A percentile compares a stretch with the other conserved stretches of the same genome.
Evolutionary conservation across 1,140 invertebrate species (phyloP).

Genomic region (Lamellibrachia luymesi): DNA sequence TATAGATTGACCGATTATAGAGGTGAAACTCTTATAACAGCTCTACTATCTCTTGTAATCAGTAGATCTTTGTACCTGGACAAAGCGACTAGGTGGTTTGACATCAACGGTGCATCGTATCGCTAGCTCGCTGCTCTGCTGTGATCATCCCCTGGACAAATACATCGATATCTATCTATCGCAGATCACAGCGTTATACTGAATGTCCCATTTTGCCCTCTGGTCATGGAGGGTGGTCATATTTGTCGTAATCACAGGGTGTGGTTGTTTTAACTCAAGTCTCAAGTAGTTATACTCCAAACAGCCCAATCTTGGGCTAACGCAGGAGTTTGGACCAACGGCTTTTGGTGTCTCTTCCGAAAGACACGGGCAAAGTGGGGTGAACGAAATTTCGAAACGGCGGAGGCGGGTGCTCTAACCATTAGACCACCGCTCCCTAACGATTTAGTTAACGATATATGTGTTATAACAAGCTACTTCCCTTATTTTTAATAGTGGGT

Average conservation of each 20-base stretch:
- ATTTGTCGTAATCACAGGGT: neutral
- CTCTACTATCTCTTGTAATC: neutral
- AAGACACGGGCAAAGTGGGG: too few relatives aligned
- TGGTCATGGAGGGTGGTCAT: neutral
- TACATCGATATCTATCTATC: neutral
- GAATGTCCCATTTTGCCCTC: neutral
- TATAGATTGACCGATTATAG: neutral
- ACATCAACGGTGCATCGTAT: neutral
- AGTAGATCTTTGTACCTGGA: neutral
- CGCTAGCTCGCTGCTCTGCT: neutral
- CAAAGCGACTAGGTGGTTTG: neutral
- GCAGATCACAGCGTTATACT: neutral
- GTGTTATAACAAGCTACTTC: neutral
- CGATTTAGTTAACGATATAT: neutral
- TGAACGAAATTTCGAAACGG: too few relatives aligned
- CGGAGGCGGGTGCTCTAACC: too few relatives aligned
- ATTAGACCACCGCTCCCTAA: too few relatives aligned
- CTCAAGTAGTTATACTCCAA: too few relatives aligned
- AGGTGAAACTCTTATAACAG: neutral
- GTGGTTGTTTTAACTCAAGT: neutral
- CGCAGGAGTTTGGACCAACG: too few relatives aligned
- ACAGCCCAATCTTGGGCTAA: too few relatives aligned
- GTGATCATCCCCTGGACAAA: neutral
- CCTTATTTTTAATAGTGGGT: neutral
- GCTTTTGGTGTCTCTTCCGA: too few relatives aligned